Evolutionary conservation across 2,797 vertebrate genomes (phyloP), one percentile per base, ranked within the genome.

Genomic region (Gobionotothen gibberifrons): DNA sequence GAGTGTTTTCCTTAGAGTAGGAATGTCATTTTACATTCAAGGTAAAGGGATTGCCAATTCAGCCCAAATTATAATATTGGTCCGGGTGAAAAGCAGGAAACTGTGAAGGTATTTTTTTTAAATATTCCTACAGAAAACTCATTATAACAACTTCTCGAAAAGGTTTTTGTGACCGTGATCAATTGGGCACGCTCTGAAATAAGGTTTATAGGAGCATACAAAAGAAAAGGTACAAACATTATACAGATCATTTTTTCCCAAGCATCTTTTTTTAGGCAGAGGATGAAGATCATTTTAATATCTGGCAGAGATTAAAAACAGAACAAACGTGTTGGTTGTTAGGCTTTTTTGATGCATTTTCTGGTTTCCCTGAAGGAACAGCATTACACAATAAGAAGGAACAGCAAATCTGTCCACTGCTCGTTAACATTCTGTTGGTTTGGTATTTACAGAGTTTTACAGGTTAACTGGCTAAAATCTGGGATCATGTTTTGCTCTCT

Each of bases 1-100:
- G 80, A 44, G 69, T 42, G 32, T 56, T 68, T 66, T 58, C n/a
- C 47, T 9, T 0, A 52, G 51, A 79, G 47, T 4, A 74, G 73
- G 62, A 83, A 82, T 83, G 69, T 66, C 17, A 60, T 62, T 40
- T 55, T 17, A 55, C 44, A 56, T 40, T 39, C 21, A 15, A 64
- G 3, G 44, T 46, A 1, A 52, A n/a, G 0, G 26, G 13, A 49
- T 56, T 39, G 22, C 7, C 11, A 19, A 48, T 58, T 76, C 13
- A 43, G 58, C 47, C 17, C 15, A 40, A 49, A 65, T 67, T 76
- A 60, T 11, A 46, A 53, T 16, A 46, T 40, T 42, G 14, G 70
- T 55, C 47, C 21, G 49, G 39, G 64, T 36, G 6, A 56, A 64
- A 79, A 74, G 12, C 48, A 51, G 19, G 39, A 36, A 43, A 78